Evolutionary conservation across 2,888 invertebrate species (phyloP), one percentile per base, ranked within the genome.

Genomic region (Parnassius glacialis): DNA sequence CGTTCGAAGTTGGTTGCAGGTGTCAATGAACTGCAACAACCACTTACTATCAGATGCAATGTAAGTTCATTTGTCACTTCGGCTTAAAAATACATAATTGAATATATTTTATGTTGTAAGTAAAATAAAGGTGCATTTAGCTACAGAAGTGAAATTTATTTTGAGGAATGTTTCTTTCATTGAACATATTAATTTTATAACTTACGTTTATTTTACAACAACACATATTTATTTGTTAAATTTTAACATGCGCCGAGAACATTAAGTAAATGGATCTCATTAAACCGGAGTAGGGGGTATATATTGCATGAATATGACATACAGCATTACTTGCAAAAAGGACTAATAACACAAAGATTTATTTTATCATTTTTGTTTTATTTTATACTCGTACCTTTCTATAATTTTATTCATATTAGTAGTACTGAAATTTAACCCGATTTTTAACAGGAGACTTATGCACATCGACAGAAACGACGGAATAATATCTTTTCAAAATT

Each of bases 221-320:
- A 48, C 52, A 53, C 52, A 48, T n/a, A n/a, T 57, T 52, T 56
- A 55, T 64, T 54, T 25, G 53, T 48, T 48, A 44, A 64, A 64
- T 60, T 57, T 47, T 48, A 57, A 64, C 64, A 64, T 60, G 57
- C 60, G 64, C 57, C 57, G 60, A 13, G 43, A 53, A 52, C 44
- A 59, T 60, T 60, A 57, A 59, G 56, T 59, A 57, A 64, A 64
- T 34, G 59, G 59, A 57, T 56, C 60, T 60, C 60, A 64, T 64
- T 64, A 64, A 57, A 57, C 54, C 64, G 52, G 52, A 11, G 57
- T 52, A 45, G 56, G 59, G 48, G 41, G 52, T 57, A 57, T 57
- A 57, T 44, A 53, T 53, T 57, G 57, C 25, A 52, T 52, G 43
- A 34, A 41, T 56, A 51, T 25, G 56, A 57, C 52, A 42, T 42